Evolutionary conservation across 2,113 vertebrate species (phyloP), one percentile per base, ranked within the genome.

Genomic region (Oxyruncus cristatus): DNA sequence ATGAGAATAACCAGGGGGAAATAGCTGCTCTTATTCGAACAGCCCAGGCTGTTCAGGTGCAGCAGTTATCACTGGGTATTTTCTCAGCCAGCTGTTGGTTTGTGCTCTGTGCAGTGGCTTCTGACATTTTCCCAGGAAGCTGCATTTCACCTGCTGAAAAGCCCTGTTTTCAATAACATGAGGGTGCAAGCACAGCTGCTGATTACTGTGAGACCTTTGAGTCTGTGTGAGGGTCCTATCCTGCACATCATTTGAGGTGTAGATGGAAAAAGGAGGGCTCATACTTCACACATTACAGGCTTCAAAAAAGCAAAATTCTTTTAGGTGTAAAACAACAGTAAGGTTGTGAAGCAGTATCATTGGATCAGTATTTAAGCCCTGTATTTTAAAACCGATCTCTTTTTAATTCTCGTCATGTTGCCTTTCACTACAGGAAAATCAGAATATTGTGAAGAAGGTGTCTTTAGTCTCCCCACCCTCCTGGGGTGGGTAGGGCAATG

Each of bases 1-100:
- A 82, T 85, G 46, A 81, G 81, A 86, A 93, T 47, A 79, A 95
- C 53, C 68, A 71, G 58, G 33, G 66, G 73, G 19, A 93, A 96
- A 93, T 20, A 93, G 49, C 72, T 92, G 75, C 55, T 76, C 62
- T 17, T 73, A 11, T 6, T 86, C 91, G 80, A 81, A 19, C 46
- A 91, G 61, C 39, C 65, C 46, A 52, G 88, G 24, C 58, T 72
- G 72, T 27, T 81, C 88, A 89, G 88, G 52, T 50, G 84, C 67
- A 70, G 80, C 68, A 92, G 37, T 59, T 79, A 70, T 61, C 72
- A 67, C 79, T 58, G 76, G 16, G 41, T 23, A 75, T 93, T 89
- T 92, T 93, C 88, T 93, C 86, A 96, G 95, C 24, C 78, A 67
- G 83, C 56, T 77, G 49, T 5, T 62, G 41, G 79, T 26, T 71